A percentile compares a stretch with the other conserved stretches of the same genome.
These are phyloP conservation scores for Dascillus cervinus DNA, from an alignment of 2,888 invertebrate species.

Conservation along the genomic window DNA sequence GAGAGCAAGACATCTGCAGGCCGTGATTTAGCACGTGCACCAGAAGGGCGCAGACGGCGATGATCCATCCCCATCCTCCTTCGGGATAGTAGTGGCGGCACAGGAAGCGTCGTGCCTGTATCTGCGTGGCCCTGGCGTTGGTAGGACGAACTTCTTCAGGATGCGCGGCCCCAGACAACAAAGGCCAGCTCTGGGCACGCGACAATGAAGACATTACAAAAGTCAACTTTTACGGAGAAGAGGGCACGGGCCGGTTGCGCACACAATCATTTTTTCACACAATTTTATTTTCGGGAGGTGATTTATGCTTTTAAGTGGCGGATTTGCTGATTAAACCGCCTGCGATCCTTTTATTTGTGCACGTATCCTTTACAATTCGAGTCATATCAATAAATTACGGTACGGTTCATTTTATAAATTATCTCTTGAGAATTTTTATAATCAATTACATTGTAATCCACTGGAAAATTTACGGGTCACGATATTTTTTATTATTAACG, in stretches of 20 bases:
- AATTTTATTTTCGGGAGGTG: conserved; percentile 7
- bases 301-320: conserved; percentile 4
- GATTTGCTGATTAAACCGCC: conserved; percentile 7
- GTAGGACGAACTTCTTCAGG: conserved; percentile 43
- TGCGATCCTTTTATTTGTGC: conserved; percentile 6
- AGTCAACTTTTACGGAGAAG: neutral
- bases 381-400: conserved; percentile 9
- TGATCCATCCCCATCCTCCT: conserved; percentile 82
- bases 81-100: conserved; percentile 77
- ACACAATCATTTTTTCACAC: conserved; percentile 7
- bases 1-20: conserved; percentile 56
- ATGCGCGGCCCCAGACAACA: conserved; percentile 43
- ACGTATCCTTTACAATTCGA: conserved; percentile 8
- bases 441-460: conserved; percentile 8
- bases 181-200: conserved; percentile 47
- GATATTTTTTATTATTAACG: too few relatives aligned
- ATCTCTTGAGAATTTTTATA: conserved; percentile 7
- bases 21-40: conserved; percentile 70
- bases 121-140: conserved; percentile 38
- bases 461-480: too few relatives aligned
- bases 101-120: conserved; percentile 56
- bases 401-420: conserved; percentile 6
- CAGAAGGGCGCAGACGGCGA: conserved; percentile 63
- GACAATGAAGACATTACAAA: conserved; percentile 40
- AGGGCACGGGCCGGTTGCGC: conserved; percentile 5